Conservation (phyloP, 2,888 invertebrate genomes). For the Stenoptilia bipunctidactyla region DNA sequence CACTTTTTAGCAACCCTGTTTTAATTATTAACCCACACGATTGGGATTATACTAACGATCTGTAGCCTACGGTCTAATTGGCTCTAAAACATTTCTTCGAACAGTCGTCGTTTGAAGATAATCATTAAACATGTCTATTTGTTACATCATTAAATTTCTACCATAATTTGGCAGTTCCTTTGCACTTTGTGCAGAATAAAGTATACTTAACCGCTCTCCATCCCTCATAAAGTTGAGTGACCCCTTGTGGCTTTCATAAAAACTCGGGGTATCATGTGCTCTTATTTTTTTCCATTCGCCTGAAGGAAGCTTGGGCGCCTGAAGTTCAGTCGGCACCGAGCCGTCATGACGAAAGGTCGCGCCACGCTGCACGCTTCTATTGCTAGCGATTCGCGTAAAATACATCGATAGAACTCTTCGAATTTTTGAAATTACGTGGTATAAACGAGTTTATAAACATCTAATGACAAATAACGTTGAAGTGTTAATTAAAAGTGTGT, state of each 20-base stretch:
- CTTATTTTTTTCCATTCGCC: neutral
- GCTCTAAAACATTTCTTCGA: too few relatives aligned
- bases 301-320: neutral
- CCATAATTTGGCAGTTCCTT: too few relatives aligned
- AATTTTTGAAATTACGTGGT: neutral
- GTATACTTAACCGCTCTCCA: neutral
- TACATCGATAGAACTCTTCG: neutral
- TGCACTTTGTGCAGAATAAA: too few relatives aligned
- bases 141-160: too few relatives aligned
- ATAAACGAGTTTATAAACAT: neutral
- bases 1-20: too few relatives aligned
- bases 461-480: too few relatives aligned
- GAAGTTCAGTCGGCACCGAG: slow-evolving; percentile 1
- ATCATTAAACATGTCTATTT: too few relatives aligned
- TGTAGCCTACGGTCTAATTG: too few relatives aligned
- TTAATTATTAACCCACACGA: too few relatives aligned
- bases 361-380: neutral
- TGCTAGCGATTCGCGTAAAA: neutral
- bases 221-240: neutral
- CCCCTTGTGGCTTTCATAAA: neutral
- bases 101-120: too few relatives aligned
- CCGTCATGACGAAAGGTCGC: neutral
- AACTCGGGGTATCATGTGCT: neutral
- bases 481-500: too few relatives aligned
- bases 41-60: too few relatives aligned